Percentiles rank a stretch among this genome's conserved stretches.
phyloP scores from a whole-genome alignment of 2,113 vertebrate species.

The Gallinago jamesoni region DNA sequence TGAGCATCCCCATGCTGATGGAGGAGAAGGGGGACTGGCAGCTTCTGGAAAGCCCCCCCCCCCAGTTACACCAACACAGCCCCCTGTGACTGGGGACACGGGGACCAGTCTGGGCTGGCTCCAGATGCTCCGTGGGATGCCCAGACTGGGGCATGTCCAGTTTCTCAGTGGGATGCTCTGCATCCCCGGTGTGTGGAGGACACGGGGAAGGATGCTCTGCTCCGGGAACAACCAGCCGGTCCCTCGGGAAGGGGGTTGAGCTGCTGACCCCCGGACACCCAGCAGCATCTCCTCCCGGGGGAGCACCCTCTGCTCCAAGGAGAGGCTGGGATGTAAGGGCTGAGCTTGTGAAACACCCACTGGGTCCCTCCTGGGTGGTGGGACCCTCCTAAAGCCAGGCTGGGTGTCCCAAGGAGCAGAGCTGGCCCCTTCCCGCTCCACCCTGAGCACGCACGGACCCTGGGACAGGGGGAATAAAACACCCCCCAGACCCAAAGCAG shows the following conservation, averaged over 20 bases:
- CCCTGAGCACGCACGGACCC: accelerated
- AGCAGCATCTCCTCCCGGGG: not conserved
- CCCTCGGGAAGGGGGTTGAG: accelerated
- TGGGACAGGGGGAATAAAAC: not conserved
- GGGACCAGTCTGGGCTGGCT: not conserved
- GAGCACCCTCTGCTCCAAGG: not conserved
- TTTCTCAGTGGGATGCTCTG: too few relatives aligned
- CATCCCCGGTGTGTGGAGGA: accelerated
- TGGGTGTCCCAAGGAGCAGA: not conserved
- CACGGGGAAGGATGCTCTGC: not conserved
- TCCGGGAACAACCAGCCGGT: accelerated
- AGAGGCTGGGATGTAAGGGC: not conserved
- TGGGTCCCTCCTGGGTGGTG: accelerated
- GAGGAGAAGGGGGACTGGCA: not conserved
- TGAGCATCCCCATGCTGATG: not conserved
- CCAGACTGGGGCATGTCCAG: not conserved
- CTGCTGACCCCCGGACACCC: not conserved
- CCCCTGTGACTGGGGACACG: accelerated
- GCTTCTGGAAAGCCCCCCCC: not conserved
- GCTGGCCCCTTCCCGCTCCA: accelerated
- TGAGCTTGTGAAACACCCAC: not conserved
- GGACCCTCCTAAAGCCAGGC: accelerated
- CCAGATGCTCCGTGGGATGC: not conserved
- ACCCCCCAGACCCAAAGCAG: accelerated
- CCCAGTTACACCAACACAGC: too few relatives aligned